Conservation (phyloP, 2,113 vertebrate genomes). For the Uria lomvia region DNA sequence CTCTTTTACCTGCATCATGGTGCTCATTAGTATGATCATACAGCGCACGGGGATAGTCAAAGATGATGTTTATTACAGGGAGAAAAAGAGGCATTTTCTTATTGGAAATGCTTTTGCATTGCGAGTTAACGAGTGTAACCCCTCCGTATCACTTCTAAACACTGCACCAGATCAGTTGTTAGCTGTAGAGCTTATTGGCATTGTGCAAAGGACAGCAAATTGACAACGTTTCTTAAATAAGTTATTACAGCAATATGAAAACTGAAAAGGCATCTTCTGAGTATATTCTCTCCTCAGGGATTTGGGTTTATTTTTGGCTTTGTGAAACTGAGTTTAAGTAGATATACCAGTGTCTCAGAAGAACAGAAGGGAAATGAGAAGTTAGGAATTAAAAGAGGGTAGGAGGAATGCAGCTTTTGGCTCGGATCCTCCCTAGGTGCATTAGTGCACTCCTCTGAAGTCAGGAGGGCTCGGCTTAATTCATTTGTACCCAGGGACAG, state of each 20-base stretch:
- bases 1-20: neutral
- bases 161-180: neutral
- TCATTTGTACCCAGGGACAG: neutral
- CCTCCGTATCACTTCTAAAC: neutral
- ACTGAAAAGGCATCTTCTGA: neutral
- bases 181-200: neutral
- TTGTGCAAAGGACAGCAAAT: neutral
- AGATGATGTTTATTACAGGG: neutral
- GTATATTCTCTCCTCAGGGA: neutral
- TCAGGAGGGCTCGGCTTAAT: neutral
- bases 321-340: neutral
- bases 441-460: neutral
- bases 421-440: neutral
- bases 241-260: neutral
- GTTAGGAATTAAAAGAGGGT: neutral
- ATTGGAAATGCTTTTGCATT: neutral
- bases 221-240: neutral
- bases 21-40: neutral
- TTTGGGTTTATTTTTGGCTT: neutral
- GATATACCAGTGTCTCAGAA: neutral
- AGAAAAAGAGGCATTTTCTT: neutral
- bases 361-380: neutral
- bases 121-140: neutral
- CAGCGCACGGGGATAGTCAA: neutral
- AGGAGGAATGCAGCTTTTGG: neutral